A percentile compares a stretch with the other conserved stretches of the same genome.
Conservation (phyloP, 2,888 invertebrate species). For the Plutella xylostella region DNA sequence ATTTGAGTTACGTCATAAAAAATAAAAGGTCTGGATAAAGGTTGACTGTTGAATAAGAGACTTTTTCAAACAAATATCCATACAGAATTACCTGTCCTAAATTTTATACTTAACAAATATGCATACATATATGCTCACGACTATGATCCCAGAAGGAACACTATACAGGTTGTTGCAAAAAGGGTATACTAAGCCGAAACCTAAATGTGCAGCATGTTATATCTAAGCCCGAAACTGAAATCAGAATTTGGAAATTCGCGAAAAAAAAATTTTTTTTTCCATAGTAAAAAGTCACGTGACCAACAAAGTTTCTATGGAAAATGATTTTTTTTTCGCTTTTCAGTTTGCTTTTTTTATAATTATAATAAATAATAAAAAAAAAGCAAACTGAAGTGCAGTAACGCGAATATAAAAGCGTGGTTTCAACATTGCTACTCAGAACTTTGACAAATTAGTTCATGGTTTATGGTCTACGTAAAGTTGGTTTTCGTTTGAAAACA, state of each 20-base stretch:
- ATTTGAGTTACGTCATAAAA: background rate
- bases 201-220: too few species aligned
- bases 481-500: slow-evolving; percentile 29
- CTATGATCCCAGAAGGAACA: too few species aligned
- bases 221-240: too few species aligned
- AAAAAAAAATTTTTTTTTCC: too few species aligned
- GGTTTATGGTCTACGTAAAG: slow-evolving; percentile 44
- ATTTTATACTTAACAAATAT: too few species aligned
- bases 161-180: too few species aligned
- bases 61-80: background rate
- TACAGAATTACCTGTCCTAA: background rate
- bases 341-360: background rate
- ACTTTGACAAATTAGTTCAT: slow-evolving; percentile 59
- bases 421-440: slow-evolving; percentile 33
- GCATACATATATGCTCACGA: too few species aligned
- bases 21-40: background rate
- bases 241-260: too few species aligned
- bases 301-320: background rate
- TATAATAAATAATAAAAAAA: background rate
- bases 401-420: slow-evolving; percentile 13
- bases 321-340: background rate
- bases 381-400: background rate
- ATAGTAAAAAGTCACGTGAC: too few species aligned
- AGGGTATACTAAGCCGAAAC: too few species aligned
- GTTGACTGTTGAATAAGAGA: background rate